phyloP scores from a whole-genome alignment of 2,888 invertebrate genomes.

The Nezara viridula region DNA sequence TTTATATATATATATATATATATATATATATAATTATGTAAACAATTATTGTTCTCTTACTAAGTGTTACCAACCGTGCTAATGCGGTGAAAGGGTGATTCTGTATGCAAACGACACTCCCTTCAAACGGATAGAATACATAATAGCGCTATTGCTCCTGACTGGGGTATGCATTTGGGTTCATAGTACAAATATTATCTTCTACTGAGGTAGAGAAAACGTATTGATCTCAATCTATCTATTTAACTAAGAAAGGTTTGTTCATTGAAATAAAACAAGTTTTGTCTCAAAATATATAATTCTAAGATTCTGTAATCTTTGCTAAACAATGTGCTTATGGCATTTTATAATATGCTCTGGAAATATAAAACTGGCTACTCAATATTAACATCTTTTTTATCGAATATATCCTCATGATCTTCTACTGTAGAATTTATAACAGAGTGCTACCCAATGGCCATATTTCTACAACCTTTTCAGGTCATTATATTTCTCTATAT shows the following conservation, averaged over 20 bases:
- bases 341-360: too few relatives aligned
- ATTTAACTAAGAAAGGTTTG: neutral
- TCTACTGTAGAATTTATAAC: too few relatives aligned
- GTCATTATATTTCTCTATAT: too few relatives aligned
- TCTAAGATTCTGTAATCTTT: too few relatives aligned
- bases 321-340: too few relatives aligned
- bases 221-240: neutral
- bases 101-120: conserved; percentile 13
- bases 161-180: neutral
- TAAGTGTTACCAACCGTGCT: neutral
- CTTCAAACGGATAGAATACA: conserved; percentile 18
- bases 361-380: too few relatives aligned
- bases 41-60: neutral
- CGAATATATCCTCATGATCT: too few relatives aligned
- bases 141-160: neutral
- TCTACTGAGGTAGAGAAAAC: neutral
- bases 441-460: too few relatives aligned
- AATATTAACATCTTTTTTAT: too few relatives aligned
- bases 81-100: neutral
- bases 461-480: too few relatives aligned
- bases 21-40: neutral
- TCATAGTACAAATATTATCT: neutral
- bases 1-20: neutral
- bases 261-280: too few relatives aligned
- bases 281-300: too few relatives aligned